Conservation (phyloP, 1,140 invertebrate species). For the Drosophila melanogaster region DNA sequence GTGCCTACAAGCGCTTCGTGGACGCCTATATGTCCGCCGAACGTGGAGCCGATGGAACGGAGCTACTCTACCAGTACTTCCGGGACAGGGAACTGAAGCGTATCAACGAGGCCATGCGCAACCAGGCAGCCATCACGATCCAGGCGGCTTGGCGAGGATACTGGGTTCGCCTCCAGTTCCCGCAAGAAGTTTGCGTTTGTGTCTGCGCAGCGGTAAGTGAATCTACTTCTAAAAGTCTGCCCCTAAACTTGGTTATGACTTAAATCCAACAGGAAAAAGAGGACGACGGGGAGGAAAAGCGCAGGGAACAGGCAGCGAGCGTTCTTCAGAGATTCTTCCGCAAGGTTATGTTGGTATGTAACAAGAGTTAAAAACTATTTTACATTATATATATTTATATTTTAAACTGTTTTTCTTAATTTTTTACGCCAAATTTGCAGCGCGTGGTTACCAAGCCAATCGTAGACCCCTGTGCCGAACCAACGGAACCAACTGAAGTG, state of each 20-base stretch:
- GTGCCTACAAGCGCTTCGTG: slow-evolving; percentile 76
- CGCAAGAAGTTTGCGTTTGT: slow-evolving; percentile 53
- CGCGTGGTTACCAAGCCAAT: slow-evolving; percentile 26
- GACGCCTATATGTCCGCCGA: slow-evolving; percentile 74
- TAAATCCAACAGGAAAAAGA: slow-evolving; percentile 19
- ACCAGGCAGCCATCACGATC: slow-evolving; percentile 62
- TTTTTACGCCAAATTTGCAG: slow-evolving; percentile 5
- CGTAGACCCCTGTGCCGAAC: slow-evolving; percentile 49
- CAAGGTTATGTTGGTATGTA: slow-evolving; percentile 35
- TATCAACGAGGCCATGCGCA: slow-evolving; percentile 31
- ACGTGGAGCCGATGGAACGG: slow-evolving; percentile 63
- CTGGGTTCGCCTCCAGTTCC: slow-evolving; percentile 48
- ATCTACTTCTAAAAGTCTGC: neutral
- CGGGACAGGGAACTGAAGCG: slow-evolving; percentile 73
- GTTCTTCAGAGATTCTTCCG: slow-evolving; percentile 69
- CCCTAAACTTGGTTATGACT: neutral
- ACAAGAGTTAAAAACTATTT: too few species aligned
- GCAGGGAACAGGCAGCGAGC: slow-evolving; percentile 42
- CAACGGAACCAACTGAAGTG: neutral
- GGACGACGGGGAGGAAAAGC: slow-evolving; percentile 17
- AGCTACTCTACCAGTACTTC: slow-evolving; percentile 77
- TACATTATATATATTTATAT: too few species aligned
- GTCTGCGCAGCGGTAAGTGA: slow-evolving; percentile 45
- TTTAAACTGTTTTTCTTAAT: too few species aligned
- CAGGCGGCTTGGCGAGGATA: slow-evolving; percentile 70